Conservation (phyloP, 2,797 vertebrate species). For the Tarsius wallacei region DNA sequence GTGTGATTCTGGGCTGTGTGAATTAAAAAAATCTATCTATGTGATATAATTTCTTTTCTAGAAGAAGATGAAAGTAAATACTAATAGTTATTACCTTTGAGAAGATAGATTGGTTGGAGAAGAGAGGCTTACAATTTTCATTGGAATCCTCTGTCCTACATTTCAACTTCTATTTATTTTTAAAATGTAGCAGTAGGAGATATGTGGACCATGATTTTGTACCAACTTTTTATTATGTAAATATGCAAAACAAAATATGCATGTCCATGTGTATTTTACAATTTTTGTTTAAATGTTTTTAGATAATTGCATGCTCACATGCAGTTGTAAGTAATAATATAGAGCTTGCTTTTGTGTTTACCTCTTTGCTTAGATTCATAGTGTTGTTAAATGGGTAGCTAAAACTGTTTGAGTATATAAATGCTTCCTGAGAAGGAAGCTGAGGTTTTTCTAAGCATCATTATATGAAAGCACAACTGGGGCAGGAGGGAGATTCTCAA, state of each 20-base stretch:
- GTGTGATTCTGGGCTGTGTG: background rate
- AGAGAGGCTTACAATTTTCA: conserved; percentile 1
- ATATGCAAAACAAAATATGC: conserved; percentile 7
- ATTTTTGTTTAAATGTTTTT: background rate
- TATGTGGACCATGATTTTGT: background rate
- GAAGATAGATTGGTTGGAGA: background rate
- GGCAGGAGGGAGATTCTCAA: background rate
- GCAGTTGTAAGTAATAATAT: background rate
- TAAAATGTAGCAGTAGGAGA: background rate
- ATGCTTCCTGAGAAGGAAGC: background rate
- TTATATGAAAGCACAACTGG: background rate
- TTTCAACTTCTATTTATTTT: conserved; percentile 12
- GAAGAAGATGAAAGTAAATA: background rate
- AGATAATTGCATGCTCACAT: background rate
- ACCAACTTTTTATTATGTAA: conserved; percentile 1
- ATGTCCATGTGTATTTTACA: background rate
- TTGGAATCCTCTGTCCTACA: conserved; percentile 15
- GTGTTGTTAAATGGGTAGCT: background rate
- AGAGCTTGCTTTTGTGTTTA: background rate
- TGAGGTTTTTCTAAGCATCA: background rate
- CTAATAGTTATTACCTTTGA: conserved; percentile 41
- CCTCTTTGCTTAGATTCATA: background rate
- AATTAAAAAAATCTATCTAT: conserved; percentile 23
- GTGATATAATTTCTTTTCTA: background rate
- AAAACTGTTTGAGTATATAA: background rate